phyloP scores from a whole-genome alignment of 2,797 vertebrate species.

The Chelidonichthys spinosus region DNA sequence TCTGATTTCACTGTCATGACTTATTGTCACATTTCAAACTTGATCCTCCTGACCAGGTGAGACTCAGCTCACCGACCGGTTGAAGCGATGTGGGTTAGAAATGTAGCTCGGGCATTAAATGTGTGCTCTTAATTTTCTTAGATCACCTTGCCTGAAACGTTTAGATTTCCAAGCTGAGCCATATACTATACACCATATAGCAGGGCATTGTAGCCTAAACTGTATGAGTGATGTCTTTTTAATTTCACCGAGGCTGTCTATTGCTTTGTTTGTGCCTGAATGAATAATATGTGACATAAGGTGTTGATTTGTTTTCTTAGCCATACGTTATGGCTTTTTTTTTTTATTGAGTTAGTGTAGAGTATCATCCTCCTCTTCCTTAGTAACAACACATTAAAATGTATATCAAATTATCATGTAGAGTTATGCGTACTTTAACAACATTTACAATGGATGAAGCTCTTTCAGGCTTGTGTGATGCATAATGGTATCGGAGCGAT shows the following conservation, averaged over 20 bases:
- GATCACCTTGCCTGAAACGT: constrained; percentile 60
- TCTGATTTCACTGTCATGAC: constrained; percentile 42
- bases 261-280: constrained; percentile 76
- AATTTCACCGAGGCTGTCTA: constrained; percentile 61
- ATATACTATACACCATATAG: constrained; percentile 71
- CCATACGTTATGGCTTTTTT: constrained; percentile 48
- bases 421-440: constrained; percentile 74
- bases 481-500: constrained; percentile 40
- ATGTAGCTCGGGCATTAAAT: constrained; percentile 71
- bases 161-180: constrained; percentile 74
- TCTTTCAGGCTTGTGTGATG: constrained; percentile 46
- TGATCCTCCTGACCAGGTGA: constrained; percentile 19
- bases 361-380: constrained; percentile 68
- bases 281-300: constrained; percentile 60
- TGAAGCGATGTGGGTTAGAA: constrained; percentile 44
- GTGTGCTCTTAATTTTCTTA: constrained; percentile 50
- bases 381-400: constrained; percentile 71
- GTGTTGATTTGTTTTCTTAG: constrained; percentile 41
- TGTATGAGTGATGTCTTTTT: constrained; percentile 59
- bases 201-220: constrained; percentile 73
- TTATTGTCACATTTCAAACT: constrained; percentile 49
- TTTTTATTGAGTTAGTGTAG: constrained; percentile 66
- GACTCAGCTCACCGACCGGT: constrained; percentile 22
- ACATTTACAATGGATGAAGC: constrained; percentile 62
- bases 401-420: constrained; percentile 79